phyloP scores from a whole-genome alignment of 1,140 invertebrate genomes.

The Drosophila nasuta region DNA sequence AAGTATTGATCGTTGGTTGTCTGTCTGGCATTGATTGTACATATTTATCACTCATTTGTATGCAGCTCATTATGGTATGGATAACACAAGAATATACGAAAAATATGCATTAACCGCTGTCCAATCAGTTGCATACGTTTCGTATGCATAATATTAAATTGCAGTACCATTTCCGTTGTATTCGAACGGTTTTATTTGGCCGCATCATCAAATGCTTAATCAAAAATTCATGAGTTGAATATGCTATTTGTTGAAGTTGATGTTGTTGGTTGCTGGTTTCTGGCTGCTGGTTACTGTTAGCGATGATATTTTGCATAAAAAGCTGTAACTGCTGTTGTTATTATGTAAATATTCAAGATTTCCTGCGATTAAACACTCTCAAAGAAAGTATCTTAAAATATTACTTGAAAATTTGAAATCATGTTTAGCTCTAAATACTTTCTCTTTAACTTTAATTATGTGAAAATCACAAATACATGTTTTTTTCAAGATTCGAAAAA shows the following conservation, averaged over 20 bases:
- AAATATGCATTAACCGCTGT: conserved; percentile 68
- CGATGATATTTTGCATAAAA: conserved; percentile 19
- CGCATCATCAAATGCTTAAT: conserved; percentile 76
- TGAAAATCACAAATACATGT: no score
- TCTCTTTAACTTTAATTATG: no score
- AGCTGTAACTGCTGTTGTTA: conserved; percentile 11
- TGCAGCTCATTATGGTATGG: conserved; percentile 36
- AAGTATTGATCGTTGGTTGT: not conserved
- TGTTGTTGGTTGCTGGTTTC: conserved; percentile 7
- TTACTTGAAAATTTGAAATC: not conserved
- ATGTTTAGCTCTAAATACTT: no score
- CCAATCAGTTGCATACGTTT: conserved; percentile 69
- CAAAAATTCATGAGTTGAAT: conserved; percentile 80
- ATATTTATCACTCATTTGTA: conserved; percentile 35
- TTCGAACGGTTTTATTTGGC: conserved; percentile 53
- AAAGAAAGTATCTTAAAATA: conserved; percentile 25
- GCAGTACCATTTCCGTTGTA: conserved; percentile 65
- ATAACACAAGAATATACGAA: conserved; percentile 34
- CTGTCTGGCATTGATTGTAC: conserved; percentile 1
- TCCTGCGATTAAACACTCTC: conserved; percentile 50
- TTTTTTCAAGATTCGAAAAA: no score
- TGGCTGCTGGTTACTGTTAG: conserved; percentile 34
- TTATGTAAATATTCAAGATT: conserved; percentile 64
- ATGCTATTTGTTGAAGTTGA: conserved; percentile 30
- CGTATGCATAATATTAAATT: conserved; percentile 79